phyloP scores from a whole-genome alignment of 2,797 vertebrate species.

The Pangasius krempfi region DNA sequence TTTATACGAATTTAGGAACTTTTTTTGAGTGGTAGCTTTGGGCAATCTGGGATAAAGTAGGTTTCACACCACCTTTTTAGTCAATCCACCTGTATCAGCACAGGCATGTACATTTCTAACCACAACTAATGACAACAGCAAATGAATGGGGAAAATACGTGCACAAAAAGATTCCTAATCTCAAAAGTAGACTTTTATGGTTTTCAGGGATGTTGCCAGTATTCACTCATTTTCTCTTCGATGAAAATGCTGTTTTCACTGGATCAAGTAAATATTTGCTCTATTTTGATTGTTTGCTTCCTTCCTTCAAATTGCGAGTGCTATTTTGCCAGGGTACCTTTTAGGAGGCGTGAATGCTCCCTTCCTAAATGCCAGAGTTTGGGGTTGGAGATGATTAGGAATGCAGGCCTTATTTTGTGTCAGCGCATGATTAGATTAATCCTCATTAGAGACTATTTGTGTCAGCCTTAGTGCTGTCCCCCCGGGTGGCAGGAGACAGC shows the following conservation, averaged over 20 bases:
- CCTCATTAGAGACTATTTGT: conserved; percentile 87
- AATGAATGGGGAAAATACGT: not conserved
- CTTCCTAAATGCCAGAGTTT: conserved; percentile 72
- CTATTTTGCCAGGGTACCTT: conserved; percentile 48
- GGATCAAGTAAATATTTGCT: conserved; percentile 43
- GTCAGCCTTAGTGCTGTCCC: conserved; percentile 78
- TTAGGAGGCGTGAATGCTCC: conserved; percentile 78
- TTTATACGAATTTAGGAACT: not conserved
- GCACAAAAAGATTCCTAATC: not conserved
- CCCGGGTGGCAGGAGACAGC: conserved; percentile 71
- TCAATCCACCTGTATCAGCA: not conserved
- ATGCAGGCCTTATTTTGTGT: conserved; percentile 76
- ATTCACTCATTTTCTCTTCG: not conserved
- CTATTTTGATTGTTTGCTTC: conserved; percentile 16
- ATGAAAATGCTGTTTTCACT: conserved; percentile 17
- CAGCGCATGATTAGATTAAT: conserved; percentile 87
- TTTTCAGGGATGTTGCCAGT: not conserved
- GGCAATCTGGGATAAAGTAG: not conserved
- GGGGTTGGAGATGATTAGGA: conserved; percentile 68
- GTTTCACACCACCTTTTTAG: not conserved
- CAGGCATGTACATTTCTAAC: not conserved
- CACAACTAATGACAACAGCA: not conserved
- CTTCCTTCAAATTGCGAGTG: conserved; percentile 13
- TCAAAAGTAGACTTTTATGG: not conserved
- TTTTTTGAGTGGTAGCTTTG: conserved; percentile 2